Base-by-base conservation (phyloP, 2,797 vertebrate genomes). In the Selene dorsalis region DNA sequence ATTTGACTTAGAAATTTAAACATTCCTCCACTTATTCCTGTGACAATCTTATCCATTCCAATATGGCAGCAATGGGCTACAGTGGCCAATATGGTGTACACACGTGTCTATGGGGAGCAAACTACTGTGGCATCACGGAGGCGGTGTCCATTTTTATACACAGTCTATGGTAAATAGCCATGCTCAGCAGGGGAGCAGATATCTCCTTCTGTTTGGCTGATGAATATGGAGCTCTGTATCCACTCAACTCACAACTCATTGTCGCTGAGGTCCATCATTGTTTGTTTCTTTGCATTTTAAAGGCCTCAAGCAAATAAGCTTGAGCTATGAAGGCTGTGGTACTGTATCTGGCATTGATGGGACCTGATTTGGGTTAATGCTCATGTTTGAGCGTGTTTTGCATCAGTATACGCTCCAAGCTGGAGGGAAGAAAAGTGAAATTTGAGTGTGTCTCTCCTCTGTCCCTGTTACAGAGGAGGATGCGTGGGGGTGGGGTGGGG, bases 401-500 rank as follows among this genome's bases (percentile, higher is more conserved):
- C 17, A 2, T 61, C 6, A 18, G 26, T 43, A 1, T 22, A 30
- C 24, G 17, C 24, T 20, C 8, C 26, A 8, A 60, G 12, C 35
- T 50, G 59, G 52, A 59, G 60, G 61, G 62, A 52, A 3, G 39
- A n/a, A 62, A 69, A 59, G 75, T 10, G 45, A 17, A 63, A 64
- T 13, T 12, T 50, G 11, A 73, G 60, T 38, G 30, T 16, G 48
- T 24, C 30, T 59, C 48, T 55, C 20, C 28, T 53, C 47, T 60
- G 62, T 30, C 61, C 45, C 65, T 20, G 24, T 32, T 45, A 24
- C 12, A 14, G 35, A 55, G 11, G 67, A 71, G 26, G 58, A 71
- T 75, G 66, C 58, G 61, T 39, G 69, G 69, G 59, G 35, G 43
- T 65, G 64, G 61, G 62, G 58, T 61, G 47, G 73, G 69, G 59